phyloP scores from a whole-genome alignment of 2,113 vertebrate species.

The Lepidothrix coronata region DNA sequence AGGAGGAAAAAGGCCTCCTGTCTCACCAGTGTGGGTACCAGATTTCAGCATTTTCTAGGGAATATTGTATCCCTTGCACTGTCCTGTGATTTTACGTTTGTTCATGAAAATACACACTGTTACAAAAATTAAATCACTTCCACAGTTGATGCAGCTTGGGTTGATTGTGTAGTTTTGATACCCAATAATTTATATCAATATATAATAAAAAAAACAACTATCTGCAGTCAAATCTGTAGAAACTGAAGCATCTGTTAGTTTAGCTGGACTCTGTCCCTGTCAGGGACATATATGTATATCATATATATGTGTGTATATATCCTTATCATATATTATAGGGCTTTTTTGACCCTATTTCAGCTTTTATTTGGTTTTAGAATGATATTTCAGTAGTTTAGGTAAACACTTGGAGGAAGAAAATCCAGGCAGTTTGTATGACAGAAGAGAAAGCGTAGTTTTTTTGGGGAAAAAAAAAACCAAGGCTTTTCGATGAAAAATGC shows the following conservation, averaged over 20 bases:
- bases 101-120: rapidly evolving
- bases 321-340: not conserved
- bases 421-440: not conserved
- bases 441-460: not conserved
- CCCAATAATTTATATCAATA: not conserved
- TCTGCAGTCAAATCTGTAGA: not conserved
- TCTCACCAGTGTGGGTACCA: not conserved
- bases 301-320: not conserved
- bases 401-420: not conserved
- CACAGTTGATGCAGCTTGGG: not conserved
- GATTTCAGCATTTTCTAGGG: not conserved
- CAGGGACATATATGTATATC: not conserved
- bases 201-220: rapidly evolving
- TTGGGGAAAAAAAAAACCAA: not conserved
- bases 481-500: not conserved
- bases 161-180: not conserved
- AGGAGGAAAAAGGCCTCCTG: not conserved
- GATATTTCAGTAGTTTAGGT: not conserved
- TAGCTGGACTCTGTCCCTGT: not conserved
- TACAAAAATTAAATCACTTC: not conserved
- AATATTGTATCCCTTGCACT: not conserved
- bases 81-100: not conserved
- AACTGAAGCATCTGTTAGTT: not conserved
- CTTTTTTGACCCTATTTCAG: rapidly evolving
- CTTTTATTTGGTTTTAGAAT: not conserved